These are phyloP conservation scores for Diarsia rubi DNA, from an alignment of 2,888 invertebrate species.

Conservation along the genomic window DNA sequence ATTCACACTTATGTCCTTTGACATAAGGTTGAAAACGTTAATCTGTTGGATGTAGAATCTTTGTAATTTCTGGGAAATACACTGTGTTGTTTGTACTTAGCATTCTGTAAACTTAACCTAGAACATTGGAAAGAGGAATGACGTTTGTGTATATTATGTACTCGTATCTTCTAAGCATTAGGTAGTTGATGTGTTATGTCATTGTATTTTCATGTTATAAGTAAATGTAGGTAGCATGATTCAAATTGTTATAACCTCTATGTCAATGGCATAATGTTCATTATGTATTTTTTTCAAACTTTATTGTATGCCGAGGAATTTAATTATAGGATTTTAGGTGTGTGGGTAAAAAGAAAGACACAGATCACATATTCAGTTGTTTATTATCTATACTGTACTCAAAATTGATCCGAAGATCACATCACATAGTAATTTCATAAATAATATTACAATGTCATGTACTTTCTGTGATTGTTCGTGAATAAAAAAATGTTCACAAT, in stretches of 20 bases:
- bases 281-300: not conserved
- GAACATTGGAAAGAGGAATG: not conserved
- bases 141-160: not conserved
- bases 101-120: not conserved
- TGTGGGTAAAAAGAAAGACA: conserved; percentile 77
- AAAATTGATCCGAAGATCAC: conserved; percentile 94
- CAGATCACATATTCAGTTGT: conserved; percentile 93
- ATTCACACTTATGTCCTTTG: not conserved
- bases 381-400: conserved; percentile 95
- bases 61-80: not conserved
- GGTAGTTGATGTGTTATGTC: not conserved
- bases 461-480: conserved; percentile 90
- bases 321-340: conserved; percentile 10
- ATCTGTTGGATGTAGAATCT: not conserved
- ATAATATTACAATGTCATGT: conserved; percentile 92
- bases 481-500: conserved; percentile 91
- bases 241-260: not conserved
- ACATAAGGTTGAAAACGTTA: not conserved
- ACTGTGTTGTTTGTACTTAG: not conserved
- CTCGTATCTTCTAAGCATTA: not conserved
- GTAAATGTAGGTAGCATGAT: too few relatives aligned
- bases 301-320: not conserved
- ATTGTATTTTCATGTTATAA: too few relatives aligned
- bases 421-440: conserved; percentile 93
- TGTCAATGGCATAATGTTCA: not conserved